Evolutionary conservation across 2,113 vertebrate genomes (phyloP).

Genomic region (Muscicapa adusta): DNA sequence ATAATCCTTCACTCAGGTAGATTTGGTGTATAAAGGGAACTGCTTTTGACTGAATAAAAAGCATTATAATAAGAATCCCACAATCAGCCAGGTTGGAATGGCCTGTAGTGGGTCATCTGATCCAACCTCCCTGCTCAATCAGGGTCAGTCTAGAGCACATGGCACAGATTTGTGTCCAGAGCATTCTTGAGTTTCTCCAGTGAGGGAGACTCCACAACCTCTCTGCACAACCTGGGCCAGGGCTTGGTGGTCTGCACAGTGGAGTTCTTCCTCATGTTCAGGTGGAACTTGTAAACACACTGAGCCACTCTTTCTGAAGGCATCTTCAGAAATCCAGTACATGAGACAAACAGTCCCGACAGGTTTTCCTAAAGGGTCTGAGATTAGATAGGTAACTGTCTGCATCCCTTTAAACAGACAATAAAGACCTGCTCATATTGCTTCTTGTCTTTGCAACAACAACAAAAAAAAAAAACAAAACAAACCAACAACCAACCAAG

Average conservation of each 20-base stretch:
- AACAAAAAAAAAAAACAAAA: neutral
- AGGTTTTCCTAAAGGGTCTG: neutral
- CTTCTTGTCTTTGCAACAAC: neutral
- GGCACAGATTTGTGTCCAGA: neutral
- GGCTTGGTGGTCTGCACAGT: neutral
- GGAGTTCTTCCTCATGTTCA: neutral
- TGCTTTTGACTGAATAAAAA: neutral
- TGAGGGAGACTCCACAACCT: neutral
- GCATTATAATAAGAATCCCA: neutral
- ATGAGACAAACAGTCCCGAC: neutral
- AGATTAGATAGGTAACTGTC: neutral
- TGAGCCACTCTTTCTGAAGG: neutral
- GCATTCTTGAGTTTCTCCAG: neutral
- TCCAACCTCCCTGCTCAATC: neutral
- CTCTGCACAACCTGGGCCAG: neutral
- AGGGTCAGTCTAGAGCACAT: neutral
- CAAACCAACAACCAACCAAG: neutral
- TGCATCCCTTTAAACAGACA: neutral
- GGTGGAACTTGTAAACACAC: neutral
- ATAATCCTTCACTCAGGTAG: fast-evolving
- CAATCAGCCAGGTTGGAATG: neutral
- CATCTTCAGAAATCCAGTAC: neutral
- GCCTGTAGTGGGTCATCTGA: neutral
- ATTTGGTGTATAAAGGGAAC: neutral
- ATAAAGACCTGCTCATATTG: neutral